Evolutionary conservation across 2,797 vertebrate genomes (phyloP).

Genomic region (Pachyuromys duprasi): DNA sequence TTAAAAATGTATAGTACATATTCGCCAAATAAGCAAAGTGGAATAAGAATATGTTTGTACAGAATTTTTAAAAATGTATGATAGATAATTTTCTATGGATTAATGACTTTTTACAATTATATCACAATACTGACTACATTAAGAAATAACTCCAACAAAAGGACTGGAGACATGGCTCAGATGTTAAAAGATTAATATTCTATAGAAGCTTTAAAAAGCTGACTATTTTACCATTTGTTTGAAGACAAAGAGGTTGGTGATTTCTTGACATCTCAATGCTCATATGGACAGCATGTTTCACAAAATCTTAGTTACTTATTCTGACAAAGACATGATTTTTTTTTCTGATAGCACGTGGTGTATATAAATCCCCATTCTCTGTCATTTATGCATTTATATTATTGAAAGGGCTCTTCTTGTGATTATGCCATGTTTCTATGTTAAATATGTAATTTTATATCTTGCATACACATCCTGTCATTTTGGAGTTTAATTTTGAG

Average conservation of each 20-base stretch:
- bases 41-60: background rate
- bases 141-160: background rate
- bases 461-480: background rate
- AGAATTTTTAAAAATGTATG: background rate
- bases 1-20: background rate
- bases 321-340: background rate
- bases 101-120: background rate
- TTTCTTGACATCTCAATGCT: background rate
- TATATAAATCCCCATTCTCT: background rate
- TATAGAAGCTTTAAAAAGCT: too few relatives aligned
- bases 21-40: background rate
- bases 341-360: background rate
- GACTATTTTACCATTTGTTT: background rate
- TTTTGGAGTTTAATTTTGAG: conserved; percentile 1
- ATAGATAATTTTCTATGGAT: background rate
- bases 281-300: background rate
- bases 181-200: background rate
- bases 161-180: too few relatives aligned
- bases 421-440: background rate
- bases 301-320: background rate
- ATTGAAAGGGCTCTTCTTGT: background rate
- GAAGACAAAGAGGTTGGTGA: background rate
- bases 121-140: background rate
- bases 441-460: background rate
- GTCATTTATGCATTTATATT: background rate